phyloP scores from a whole-genome alignment of 1,140 invertebrate species.

The Acyrthosiphon pisum region DNA sequence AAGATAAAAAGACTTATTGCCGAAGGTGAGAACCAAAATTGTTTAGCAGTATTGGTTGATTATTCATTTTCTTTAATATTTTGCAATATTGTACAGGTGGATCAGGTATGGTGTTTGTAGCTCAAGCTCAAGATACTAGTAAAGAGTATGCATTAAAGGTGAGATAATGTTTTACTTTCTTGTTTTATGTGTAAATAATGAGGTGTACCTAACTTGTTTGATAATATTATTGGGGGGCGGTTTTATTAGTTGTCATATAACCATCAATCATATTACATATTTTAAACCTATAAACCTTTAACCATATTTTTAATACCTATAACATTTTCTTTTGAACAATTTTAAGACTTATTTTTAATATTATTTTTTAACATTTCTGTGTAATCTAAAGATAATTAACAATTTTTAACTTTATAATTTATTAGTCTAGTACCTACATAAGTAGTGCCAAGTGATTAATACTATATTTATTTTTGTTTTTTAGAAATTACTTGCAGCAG shows the following conservation, averaged over 20 bases:
- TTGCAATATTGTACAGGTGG: conserved; percentile 75
- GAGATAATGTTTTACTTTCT: conserved; percentile 53
- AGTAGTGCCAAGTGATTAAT: background rate
- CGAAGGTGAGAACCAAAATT: conserved; percentile 74
- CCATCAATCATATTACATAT: background rate
- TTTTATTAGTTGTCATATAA: background rate
- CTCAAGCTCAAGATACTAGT: conserved; percentile 83
- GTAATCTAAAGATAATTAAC: too few relatives aligned
- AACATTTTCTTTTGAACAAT: background rate
- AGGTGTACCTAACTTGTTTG: background rate
- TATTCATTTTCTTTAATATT: conserved; percentile 48
- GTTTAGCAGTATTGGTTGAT: background rate
- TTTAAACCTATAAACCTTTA: background rate
- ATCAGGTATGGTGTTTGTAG: conserved; percentile 92
- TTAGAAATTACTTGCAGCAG: conserved; percentile 77
- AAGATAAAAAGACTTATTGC: conserved; percentile 89
- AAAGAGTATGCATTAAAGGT: conserved; percentile 91
- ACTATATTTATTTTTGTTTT: conserved; percentile 53
- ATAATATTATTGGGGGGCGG: background rate
- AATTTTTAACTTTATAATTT: background rate
- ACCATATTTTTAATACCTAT: too few relatives aligned
- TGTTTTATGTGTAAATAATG: background rate
- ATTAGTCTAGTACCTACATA: background rate
- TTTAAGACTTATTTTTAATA: background rate
- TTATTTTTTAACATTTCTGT: too few relatives aligned